Base-by-base conservation (phyloP, 2,888 invertebrate species). In the Pandemis heparana region DNA sequence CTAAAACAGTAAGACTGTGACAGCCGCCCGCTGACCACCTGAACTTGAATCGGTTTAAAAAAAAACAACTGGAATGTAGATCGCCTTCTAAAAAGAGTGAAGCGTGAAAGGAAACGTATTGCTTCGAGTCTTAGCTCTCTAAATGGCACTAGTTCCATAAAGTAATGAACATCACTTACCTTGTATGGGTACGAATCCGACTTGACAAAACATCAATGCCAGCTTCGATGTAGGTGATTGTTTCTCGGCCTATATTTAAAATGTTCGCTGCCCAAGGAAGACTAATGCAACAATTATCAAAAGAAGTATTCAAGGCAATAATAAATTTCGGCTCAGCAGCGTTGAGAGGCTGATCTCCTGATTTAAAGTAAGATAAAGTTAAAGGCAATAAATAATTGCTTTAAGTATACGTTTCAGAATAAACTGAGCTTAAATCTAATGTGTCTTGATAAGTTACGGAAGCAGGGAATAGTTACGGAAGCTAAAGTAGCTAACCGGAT, bases 51-150 rank as follows among this genome's bases (percentile, higher is more conserved):
- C 72, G 68, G 76, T 79, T 32, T 81, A 81, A 79, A 79, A 79
- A 79, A 77, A 63, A 69, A 69, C 51, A 80, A 75, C 77, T 79
- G 90, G 91, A 91, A 91, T 91, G 91, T 81, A 79, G 89, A 85
- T 83, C 79, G 82, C 89, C 89, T 90, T 89, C 88, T 87, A 85
- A 84, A 85, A 87, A 83, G 79, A 77, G 81, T 80, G 79, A 81
- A 83, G 82, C 81, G 88, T 85, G 87, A 89, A 88, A 88, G 88
- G 87, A 82, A 82, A 75, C 71, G 70, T 51, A 46, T 72, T 63
- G 60, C 73, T 71, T 65, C 56, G 62, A 43, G 60, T 32, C 51
- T 64, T 64, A 64, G 69, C 74, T 38, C 39, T 16, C 56, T 74
- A 65, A 65, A 70, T 74, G 65, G 69, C 70, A 70, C 69, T 69